Evolutionary conservation across 2,113 vertebrate species (phyloP).

Genomic region (Gymnorhina tibicen): DNA sequence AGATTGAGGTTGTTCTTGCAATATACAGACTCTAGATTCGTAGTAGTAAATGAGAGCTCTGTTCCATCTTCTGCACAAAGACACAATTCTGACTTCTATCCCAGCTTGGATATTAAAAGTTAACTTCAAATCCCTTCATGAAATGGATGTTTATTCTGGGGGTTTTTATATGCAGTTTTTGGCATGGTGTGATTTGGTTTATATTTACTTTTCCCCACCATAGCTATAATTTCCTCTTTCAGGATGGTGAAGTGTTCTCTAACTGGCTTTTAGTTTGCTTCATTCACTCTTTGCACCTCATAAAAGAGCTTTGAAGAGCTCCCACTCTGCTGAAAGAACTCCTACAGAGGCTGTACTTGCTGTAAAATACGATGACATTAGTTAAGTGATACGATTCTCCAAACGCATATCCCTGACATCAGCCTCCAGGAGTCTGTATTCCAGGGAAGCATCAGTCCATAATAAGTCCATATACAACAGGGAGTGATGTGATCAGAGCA

Average conservation of each 20-base stretch:
- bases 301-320: constrained; percentile 16
- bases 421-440: constrained; percentile 13
- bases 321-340: constrained; percentile 30
- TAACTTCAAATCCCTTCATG: constrained; percentile 43
- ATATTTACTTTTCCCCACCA: constrained; percentile 47
- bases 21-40: background rate
- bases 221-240: constrained; percentile 36
- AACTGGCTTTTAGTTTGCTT: constrained; percentile 62
- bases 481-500: constrained; percentile 59
- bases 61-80: constrained; percentile 9
- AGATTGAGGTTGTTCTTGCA: background rate
- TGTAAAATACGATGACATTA: constrained; percentile 57
- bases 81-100: constrained; percentile 5
- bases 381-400: constrained; percentile 51
- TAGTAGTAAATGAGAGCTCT: constrained; percentile 21
- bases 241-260: constrained; percentile 29
- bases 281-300: background rate
- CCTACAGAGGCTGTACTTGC: constrained; percentile 36
- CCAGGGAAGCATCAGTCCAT: constrained; percentile 39
- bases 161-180: background rate
- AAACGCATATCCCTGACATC: constrained; percentile 4
- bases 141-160: constrained; percentile 30
- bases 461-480: constrained; percentile 59
- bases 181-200: constrained; percentile 26
- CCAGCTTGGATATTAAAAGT: constrained; percentile 42